phyloP scores from a whole-genome alignment of 2,797 vertebrate genomes.

The Caiman crocodilus region DNA sequence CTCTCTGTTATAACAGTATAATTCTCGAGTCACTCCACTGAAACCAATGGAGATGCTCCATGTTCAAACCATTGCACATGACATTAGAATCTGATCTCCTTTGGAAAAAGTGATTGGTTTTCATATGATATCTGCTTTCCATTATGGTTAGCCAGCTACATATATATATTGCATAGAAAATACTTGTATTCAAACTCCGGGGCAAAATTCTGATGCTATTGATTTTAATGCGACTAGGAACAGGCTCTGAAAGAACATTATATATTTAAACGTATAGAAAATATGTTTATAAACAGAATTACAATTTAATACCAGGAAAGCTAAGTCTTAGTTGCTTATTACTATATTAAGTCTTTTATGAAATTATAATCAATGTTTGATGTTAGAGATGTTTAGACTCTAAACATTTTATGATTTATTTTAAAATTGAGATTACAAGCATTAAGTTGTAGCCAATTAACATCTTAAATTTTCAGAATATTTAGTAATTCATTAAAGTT shows the following conservation, averaged over 20 bases:
- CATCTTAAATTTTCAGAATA: neutral
- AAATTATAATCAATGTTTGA: neutral
- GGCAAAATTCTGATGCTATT: slow-evolving; percentile 4
- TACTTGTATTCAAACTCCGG: neutral
- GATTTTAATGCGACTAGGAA: neutral
- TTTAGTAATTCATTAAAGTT: too few relatives aligned
- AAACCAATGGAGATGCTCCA: neutral
- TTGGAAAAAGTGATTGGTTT: neutral
- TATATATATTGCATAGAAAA: slow-evolving; percentile 5
- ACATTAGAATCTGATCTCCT: neutral
- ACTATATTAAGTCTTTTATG: slow-evolving; percentile 29
- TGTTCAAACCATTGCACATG: neutral
- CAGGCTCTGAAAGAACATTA: slow-evolving; percentile 22
- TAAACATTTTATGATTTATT: neutral
- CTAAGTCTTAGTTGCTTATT: slow-evolving; percentile 1
- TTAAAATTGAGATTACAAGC: neutral
- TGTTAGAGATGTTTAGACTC: neutral
- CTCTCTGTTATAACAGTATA: neutral
- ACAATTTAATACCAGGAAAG: slow-evolving; percentile 12
- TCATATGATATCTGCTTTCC: neutral
- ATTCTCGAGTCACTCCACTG: neutral
- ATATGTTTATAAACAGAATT: neutral
- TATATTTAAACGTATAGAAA: neutral
- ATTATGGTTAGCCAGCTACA: slow-evolving; percentile 31
- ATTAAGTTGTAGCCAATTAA: neutral